Evolutionary conservation across 2,113 vertebrate genomes (phyloP), one percentile per base, ranked within the genome.

Genomic region (Carassius carassius): DNA sequence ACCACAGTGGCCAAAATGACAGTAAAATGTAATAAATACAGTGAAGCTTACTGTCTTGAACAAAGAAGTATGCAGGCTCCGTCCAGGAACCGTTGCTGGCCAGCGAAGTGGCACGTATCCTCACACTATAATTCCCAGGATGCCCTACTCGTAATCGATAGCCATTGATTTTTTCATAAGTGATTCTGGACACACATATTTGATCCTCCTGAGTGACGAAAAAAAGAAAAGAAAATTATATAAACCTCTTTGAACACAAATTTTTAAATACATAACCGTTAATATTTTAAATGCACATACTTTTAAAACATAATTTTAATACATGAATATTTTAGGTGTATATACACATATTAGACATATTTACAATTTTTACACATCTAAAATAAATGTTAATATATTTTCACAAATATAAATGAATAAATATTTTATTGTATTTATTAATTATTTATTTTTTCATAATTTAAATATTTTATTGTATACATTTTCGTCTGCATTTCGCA

Each of bases 21-120:
- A 17, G n/a, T 0, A 62, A 37, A 60, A 29, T 0, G 12, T 16
- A 2, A 7, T 3, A 32, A 47, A 54, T 56, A 25, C 12, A 25
- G 29, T 74, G 4, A 62, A 73, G 19, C 97, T 97, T 94, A 99
- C 98, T 87, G 44, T 97, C 97, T 0, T 96, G 94, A 91, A 99
- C 95, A 0, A 93, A 97, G 87, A 99, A 98, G 70, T 96, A 95
- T 6, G 94, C 91, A 0, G 94, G 93, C 1, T 98, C 96, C 0
- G 98, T 99, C 93, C 97, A 99, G 0, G 98, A 99, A 60, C 98
- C 98, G 0, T 99, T 99, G 19, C 97, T 97, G 0, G 97, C 96
- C 93, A 99, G 88, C 0, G 98, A 99, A 0, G 96, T 99, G 37
- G 98, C 98, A 0, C 97, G 95, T 32, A 99, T 88, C 0, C 94